Conservation (phyloP, 2,888 invertebrate genomes). For the Meloe dianella region DNA sequence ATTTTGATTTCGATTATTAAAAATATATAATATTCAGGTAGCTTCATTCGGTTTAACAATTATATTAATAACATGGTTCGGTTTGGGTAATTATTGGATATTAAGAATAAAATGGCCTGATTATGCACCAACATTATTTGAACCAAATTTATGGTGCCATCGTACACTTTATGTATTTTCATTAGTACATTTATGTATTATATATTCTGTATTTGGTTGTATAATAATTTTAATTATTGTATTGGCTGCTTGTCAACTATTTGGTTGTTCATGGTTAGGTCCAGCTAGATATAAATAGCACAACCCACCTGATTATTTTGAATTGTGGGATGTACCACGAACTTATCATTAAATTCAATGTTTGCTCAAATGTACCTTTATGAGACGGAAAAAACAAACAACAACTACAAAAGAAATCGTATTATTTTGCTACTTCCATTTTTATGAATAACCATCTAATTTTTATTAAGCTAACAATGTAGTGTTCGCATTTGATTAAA, state of each 20-base stretch:
- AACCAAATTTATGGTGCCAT: slow-evolving; percentile 82
- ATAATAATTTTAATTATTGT: slow-evolving; percentile 66
- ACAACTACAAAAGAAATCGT: not conserved
- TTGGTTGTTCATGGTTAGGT: slow-evolving; percentile 74
- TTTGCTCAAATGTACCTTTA: slow-evolving; percentile 3
- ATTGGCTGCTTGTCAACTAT: slow-evolving; percentile 71
- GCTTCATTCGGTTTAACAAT: slow-evolving; percentile 71
- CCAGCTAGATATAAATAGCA: slow-evolving; percentile 71
- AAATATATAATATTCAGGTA: slow-evolving; percentile 46
- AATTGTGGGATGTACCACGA: slow-evolving; percentile 55
- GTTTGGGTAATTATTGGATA: slow-evolving; percentile 81
- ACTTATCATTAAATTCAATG: slow-evolving; percentile 48
- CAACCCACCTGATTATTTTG: slow-evolving; percentile 54
- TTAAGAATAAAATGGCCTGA: slow-evolving; percentile 78
- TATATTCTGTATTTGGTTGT: slow-evolving; percentile 69
- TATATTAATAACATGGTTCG: slow-evolving; percentile 78
- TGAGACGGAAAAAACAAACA: not conserved
- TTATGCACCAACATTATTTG: slow-evolving; percentile 73
- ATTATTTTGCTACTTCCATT: slow-evolving; percentile 12
- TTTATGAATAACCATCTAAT: not conserved
- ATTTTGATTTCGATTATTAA: not conserved
- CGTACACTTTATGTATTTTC: slow-evolving; percentile 79
- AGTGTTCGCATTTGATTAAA: too few species aligned
- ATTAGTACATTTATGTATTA: slow-evolving; percentile 73
- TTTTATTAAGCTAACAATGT: not conserved